These are phyloP conservation scores for Uloborus diversus DNA, from an alignment of 1,140 invertebrate genomes.

Conservation along the genomic window DNA sequence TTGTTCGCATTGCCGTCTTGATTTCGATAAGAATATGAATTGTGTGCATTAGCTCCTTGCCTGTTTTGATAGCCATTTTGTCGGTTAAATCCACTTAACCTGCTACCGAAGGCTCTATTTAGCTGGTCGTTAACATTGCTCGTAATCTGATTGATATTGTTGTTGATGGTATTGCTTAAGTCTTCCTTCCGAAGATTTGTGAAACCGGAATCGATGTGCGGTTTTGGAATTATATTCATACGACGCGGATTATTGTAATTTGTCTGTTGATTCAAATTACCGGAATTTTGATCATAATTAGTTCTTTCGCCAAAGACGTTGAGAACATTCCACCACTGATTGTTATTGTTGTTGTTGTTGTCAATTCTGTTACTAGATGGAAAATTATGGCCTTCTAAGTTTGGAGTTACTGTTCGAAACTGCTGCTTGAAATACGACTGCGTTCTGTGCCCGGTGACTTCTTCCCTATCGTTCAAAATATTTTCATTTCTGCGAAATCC, in stretches of 20 bases:
- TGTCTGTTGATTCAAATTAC: no score
- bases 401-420: constrained; percentile 31
- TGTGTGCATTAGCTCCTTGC: not conserved
- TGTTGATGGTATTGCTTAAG: not conserved
- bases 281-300: constrained; percentile 18
- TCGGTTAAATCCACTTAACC: constrained; percentile 7
- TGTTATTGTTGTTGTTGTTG: constrained; percentile 22
- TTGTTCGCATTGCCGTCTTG: not conserved
- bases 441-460: constrained; percentile 34
- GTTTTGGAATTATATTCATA: no score
- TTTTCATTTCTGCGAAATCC: constrained; percentile 28
- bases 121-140: constrained; percentile 28
- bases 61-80: not conserved
- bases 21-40: not conserved
- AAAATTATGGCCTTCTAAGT: constrained; percentile 12
- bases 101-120: constrained; percentile 26
- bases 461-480: constrained; percentile 31
- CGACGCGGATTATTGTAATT: no score
- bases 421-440: constrained; percentile 33
- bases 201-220: no score
- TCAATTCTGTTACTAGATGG: constrained; percentile 16
- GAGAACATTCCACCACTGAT: constrained; percentile 47
- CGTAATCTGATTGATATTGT: constrained; percentile 31
- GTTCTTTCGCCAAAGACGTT: constrained; percentile 27
- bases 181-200: not conserved